Percentiles rank a stretch among this genome's conserved stretches.
phyloP scores from a whole-genome alignment of 1,140 invertebrate genomes.

The Drosophila serrata region DNA sequence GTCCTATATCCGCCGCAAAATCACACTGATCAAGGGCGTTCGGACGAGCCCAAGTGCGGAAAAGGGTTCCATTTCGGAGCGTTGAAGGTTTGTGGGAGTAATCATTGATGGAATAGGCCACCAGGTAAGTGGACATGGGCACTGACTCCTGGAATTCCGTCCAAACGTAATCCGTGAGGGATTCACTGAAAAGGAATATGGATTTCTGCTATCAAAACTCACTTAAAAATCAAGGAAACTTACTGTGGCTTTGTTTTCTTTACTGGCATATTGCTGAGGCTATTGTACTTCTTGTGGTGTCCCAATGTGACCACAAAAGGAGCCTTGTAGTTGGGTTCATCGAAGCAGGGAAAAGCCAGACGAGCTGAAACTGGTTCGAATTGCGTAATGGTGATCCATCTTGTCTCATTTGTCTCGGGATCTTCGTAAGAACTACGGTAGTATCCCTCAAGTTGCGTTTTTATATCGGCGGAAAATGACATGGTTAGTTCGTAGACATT shows the following conservation, averaged over 20 bases:
- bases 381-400: conserved; percentile 91
- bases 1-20: conserved; percentile 87
- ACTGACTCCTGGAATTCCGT: conserved; percentile 89
- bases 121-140: conserved; percentile 93
- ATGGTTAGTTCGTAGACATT: conserved; percentile 88
- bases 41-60: conserved; percentile 87
- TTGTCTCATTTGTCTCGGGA: conserved; percentile 86
- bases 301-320: conserved; percentile 92
- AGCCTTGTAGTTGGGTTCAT: conserved; percentile 96
- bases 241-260: conserved; percentile 65
- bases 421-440: conserved; percentile 92
- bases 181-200: conserved; percentile 77
- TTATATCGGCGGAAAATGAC: conserved; percentile 88
- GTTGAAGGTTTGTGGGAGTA: conserved; percentile 89
- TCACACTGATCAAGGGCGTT: conserved; percentile 89
- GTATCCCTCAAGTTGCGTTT: conserved; percentile 89
- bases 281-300: conserved; percentile 87
- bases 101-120: conserved; percentile 92
- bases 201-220: background rate
- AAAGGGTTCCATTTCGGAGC: conserved; percentile 90
- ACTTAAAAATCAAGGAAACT: conserved; percentile 1
- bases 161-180: conserved; percentile 87
- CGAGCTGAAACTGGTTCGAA: conserved; percentile 95
- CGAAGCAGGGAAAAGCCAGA: conserved; percentile 97
- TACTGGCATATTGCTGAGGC: conserved; percentile 94